phyloP scores from a whole-genome alignment of 2,113 vertebrate genomes.

The Poecile atricapillus region DNA sequence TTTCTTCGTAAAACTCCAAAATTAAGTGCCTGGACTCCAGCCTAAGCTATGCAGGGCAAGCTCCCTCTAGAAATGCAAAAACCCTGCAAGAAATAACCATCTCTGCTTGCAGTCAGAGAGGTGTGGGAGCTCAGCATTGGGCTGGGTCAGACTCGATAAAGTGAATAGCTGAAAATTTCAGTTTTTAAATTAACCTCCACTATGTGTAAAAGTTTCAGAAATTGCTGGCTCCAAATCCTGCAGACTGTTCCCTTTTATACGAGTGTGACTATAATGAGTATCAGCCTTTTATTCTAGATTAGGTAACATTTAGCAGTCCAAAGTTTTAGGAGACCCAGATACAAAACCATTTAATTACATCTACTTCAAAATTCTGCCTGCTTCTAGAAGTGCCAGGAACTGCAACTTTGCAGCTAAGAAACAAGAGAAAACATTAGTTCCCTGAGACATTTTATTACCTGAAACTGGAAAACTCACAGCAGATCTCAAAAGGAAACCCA shows the following conservation, averaged over 20 bases:
- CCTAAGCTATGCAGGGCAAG: neutral
- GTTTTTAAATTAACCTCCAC: neutral
- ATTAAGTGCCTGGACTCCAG: neutral
- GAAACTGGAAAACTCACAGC: neutral
- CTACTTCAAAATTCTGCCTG: neutral
- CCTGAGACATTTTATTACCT: neutral
- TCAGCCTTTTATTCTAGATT: neutral
- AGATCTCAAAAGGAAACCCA: neutral
- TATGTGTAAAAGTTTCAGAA: neutral
- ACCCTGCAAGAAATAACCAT: neutral
- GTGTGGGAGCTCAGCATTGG: neutral
- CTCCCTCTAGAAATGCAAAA: fast-evolving
- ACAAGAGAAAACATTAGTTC: neutral
- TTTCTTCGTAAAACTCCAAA: neutral
- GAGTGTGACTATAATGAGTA: neutral
- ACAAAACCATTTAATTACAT: neutral
- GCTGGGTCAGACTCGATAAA: neutral
- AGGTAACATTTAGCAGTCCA: neutral
- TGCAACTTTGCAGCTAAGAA: neutral
- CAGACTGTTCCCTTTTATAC: neutral
- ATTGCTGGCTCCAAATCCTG: neutral
- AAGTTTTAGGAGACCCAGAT: neutral
- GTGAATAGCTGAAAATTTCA: neutral
- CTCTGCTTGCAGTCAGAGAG: neutral
- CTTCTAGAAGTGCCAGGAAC: neutral